Evolutionary conservation across 2,888 invertebrate genomes (phyloP).

Genomic region (Aphidoletes aphidimyza): DNA sequence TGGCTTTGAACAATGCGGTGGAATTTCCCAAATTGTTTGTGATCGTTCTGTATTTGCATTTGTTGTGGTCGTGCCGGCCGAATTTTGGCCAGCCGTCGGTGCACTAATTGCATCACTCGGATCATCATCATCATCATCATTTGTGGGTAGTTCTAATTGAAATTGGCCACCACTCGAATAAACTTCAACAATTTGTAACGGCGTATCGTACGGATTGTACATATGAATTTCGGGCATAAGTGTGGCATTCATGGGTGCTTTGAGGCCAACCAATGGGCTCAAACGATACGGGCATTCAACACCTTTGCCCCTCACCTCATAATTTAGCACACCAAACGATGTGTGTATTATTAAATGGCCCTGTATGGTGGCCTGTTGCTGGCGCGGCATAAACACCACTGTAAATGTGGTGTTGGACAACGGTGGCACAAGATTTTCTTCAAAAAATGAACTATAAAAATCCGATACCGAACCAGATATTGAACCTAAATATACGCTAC

Average conservation of each 20-base stretch:
- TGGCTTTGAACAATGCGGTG: slow-evolving; percentile 86
- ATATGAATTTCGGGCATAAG: slow-evolving; percentile 89
- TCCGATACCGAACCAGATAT: slow-evolving; percentile 94
- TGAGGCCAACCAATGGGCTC: slow-evolving; percentile 88
- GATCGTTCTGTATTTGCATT: slow-evolving; percentile 71
- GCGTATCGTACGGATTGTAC: slow-evolving; percentile 91
- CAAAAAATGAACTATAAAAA: slow-evolving; percentile 97
- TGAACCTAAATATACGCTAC: slow-evolving; percentile 89
- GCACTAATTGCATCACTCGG: slow-evolving; percentile 8
- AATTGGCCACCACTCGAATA: slow-evolving; percentile 91
- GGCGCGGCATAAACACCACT: slow-evolving; percentile 95
- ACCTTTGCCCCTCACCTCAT: slow-evolving; percentile 86
- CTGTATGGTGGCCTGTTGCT: slow-evolving; percentile 86
- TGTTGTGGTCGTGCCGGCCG: background rate
- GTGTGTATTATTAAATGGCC: slow-evolving; percentile 94
- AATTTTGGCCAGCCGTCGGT: background rate
- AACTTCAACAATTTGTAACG: slow-evolving; percentile 86
- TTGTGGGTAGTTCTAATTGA: slow-evolving; percentile 81
- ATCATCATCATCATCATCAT: slow-evolving; percentile 72
- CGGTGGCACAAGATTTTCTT: slow-evolving; percentile 93
- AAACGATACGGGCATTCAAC: slow-evolving; percentile 90
- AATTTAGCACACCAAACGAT: slow-evolving; percentile 89
- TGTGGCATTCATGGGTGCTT: slow-evolving; percentile 90
- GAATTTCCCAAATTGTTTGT: slow-evolving; percentile 88
- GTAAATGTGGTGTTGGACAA: slow-evolving; percentile 94